Base-by-base conservation (phyloP, 53 echinoderm and acorn worm species). In the Apostichopus leukothele region DNA sequence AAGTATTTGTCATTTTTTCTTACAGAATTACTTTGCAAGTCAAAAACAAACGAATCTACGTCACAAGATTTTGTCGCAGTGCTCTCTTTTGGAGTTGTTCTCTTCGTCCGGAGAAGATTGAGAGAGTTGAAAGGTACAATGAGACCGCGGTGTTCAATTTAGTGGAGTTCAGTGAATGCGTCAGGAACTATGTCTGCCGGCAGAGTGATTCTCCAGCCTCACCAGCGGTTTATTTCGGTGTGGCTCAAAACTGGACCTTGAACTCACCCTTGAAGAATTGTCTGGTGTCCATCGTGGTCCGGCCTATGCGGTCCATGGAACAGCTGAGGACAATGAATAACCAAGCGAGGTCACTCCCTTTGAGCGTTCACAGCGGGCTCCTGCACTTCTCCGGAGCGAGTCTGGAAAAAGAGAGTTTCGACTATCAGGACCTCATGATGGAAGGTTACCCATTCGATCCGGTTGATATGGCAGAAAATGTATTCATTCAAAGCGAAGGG, bases 191-290 rank as follows among this genome's bases (percentile, higher is more conserved):
- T 90, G 91, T 91, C 85, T 89, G 89, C 22, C 91, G 90, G 0
- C 85, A 93, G 19, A 87, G 84, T 76, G 87, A 90, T 1, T 92
- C 92, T 26, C 97, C 97, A 5, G 71, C 85, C 9, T 71, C 91
- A 4, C 99, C 99, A 5, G 89, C 94, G 93, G 94, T 99, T 23
- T 92, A 94, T 91, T 99, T 99, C 91, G 93, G 94, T 75, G 94
- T 99, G 39, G 99, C 95, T 3, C 99, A 99, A 89, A 94, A 92
- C 55, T 94, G 94, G 94, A 86, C 76, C 16, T 83, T 90, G 5
- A 90, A 91, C 83, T 92, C 91, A 73, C 91, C 94, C 6, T 93
- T 99, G 25, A 90, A 92, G 26, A 90, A 94, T 8, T 95, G 95
- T 74, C 93, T 99, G 73, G 91, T 99, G 22, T 92, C 96, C 4